These are phyloP conservation scores for Pollenia angustigena DNA, from an alignment of 2,888 invertebrate species.

Conservation along the genomic window DNA sequence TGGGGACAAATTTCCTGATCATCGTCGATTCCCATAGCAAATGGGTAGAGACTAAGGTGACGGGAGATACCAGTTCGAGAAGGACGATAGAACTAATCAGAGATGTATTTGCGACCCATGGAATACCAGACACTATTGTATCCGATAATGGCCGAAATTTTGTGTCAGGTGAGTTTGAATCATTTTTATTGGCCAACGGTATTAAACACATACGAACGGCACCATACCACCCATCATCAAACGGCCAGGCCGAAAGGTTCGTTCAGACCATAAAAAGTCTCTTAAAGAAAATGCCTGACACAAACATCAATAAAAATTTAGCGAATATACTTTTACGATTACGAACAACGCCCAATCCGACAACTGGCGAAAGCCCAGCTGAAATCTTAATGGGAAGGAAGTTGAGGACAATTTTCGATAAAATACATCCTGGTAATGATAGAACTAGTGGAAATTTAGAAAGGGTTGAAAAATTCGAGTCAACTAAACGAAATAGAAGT, in stretches of 20 bases:
- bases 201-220: slow-evolving; percentile 56
- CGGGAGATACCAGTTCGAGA: slow-evolving; percentile 5
- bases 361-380: slow-evolving; percentile 41
- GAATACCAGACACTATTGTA: slow-evolving; percentile 53
- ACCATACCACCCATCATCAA: slow-evolving; percentile 64
- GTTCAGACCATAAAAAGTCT: slow-evolving; percentile 64
- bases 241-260: slow-evolving; percentile 62
- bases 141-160: slow-evolving; percentile 68
- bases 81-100: slow-evolving; percentile 35
- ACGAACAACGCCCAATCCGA: slow-evolving; percentile 20
- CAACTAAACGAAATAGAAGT: neutral
- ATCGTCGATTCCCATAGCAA: slow-evolving; percentile 63
- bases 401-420: slow-evolving; percentile 39
- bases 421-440: slow-evolving; percentile 4
- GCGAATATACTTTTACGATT: slow-evolving; percentile 43
- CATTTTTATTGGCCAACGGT: slow-evolving; percentile 50
- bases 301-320: slow-evolving; percentile 21
- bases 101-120: slow-evolving; percentile 48
- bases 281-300: slow-evolving; percentile 53
- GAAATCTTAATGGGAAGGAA: slow-evolving; percentile 52
- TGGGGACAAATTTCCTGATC: slow-evolving; percentile 62
- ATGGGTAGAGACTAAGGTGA: slow-evolving; percentile 50
- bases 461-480: too few relatives aligned
- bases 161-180: slow-evolving; percentile 50
- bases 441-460: too few relatives aligned